Evolutionary conservation across 1,140 invertebrate species (phyloP), one percentile per base, ranked within the genome.

Genomic region (Matsumurasca onukii): DNA sequence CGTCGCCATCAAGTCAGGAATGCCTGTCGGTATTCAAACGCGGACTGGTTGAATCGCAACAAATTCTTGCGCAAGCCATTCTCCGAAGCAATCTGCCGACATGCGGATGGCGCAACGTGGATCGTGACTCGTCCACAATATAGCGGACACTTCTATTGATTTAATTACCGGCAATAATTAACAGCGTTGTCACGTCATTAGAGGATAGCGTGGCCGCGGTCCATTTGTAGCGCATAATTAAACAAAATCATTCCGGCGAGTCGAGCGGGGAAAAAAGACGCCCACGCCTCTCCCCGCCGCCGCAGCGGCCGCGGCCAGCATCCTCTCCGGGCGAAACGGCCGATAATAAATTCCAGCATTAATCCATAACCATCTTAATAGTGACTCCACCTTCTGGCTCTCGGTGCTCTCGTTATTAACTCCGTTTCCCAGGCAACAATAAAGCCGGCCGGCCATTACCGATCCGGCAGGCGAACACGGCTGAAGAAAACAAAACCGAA

Each of bases 401-500:
- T n/a, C n/a, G n/a, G n/a, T n/a, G n/a, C n/a, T n/a, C n/a, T n/a
- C n/a, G n/a, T 65, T 65, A 65, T 65, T 65, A 65, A 65, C 62
- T 24, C 27, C 17, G 39, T 48, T 59, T 59, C 55, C 55, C 22
- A 25, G 55, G 55, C 55, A 27, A 59, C 29, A 59, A 59, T 27
- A 59, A 59, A 34, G 61, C 61, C n/a, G 31, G 34, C 13, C 62
- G 24, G 62, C 62, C 62, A 65, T 65, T 65, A 65, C 34, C 5
- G 62, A 25, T 15, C 22, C 29, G 2, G 15, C 29, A 12, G n/a
- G 20, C 62, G 17, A 20, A 65, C 65, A 62, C 59, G 73, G 75
- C 73, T 75, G 76, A 74, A 75, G 72, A 73, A 69, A 55, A 70
- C 72, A 72, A 73, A 68, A 68, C 34, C 67, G 70, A 72, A 72